Evolutionary conservation across 2,113 vertebrate species (phyloP).

Genomic region (Paradoxurus hermaphroditus): DNA sequence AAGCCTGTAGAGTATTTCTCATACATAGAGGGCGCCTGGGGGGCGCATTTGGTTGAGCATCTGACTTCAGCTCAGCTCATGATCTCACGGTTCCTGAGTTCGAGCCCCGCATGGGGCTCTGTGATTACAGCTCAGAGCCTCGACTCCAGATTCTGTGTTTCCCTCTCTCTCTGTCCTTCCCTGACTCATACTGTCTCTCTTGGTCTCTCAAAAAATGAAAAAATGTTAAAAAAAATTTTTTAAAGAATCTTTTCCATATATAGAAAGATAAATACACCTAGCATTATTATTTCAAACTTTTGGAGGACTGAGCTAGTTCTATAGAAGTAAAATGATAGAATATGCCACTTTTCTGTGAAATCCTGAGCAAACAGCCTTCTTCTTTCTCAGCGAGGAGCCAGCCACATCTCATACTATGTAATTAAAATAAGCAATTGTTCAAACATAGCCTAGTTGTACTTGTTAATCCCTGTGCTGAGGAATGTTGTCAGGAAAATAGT

Average conservation of each 20-base stretch:
- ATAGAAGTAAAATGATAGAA: not conserved
- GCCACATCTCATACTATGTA: not conserved
- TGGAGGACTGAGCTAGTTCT: not conserved
- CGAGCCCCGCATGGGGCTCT: too few relatives aligned
- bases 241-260: not conserved
- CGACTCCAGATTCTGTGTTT: too few relatives aligned
- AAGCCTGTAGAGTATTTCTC: too few relatives aligned
- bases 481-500: not conserved
- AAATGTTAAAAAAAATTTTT: too few relatives aligned
- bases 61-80: too few relatives aligned
- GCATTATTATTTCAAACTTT: not conserved
- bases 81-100: too few relatives aligned
- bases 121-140: too few relatives aligned
- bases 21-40: not conserved
- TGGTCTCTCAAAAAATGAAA: too few relatives aligned
- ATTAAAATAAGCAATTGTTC: conserved; percentile 61
- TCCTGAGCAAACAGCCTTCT: not conserved
- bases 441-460: not conserved
- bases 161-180: too few relatives aligned
- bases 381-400: not conserved
- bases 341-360: not conserved
- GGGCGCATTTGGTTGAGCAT: too few relatives aligned
- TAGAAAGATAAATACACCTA: not conserved
- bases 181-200: too few relatives aligned
- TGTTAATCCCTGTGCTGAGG: not conserved